phyloP scores from a whole-genome alignment of 2,113 vertebrate species.

The Motacilla alba region DNA sequence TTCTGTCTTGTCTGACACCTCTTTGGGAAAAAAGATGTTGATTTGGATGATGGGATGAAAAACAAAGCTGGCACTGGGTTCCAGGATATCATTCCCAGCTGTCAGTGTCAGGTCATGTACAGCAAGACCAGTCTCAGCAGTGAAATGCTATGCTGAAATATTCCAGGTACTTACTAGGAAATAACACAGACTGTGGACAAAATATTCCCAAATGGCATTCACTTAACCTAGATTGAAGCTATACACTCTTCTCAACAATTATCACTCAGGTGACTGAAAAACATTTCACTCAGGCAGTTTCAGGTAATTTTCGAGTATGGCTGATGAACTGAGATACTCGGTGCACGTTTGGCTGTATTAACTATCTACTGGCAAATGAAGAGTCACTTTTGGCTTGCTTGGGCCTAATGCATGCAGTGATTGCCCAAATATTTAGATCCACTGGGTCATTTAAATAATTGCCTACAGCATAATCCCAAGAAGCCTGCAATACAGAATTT shows the following conservation, averaged over 20 bases:
- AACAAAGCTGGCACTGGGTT: neutral
- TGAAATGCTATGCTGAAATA: neutral
- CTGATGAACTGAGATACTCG: neutral
- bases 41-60: neutral
- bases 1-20: neutral
- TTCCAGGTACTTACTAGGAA: neutral
- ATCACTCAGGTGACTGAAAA: neutral
- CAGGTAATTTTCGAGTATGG: neutral
- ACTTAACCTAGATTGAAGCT: neutral
- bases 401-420: neutral
- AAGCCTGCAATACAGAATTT: neutral
- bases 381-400: neutral
- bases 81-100: neutral
- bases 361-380: neutral
- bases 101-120: neutral
- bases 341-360: neutral
- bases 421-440: neutral
- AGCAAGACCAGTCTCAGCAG: neutral
- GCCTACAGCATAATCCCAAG: neutral
- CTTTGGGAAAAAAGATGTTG: neutral
- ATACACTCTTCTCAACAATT: neutral
- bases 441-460: slow-evolving; percentile 30
- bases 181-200: neutral
- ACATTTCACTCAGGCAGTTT: neutral
- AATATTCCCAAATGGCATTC: neutral